Conservation (phyloP, 1,140 invertebrate genomes). For the Nilaparvata lugens region DNA sequence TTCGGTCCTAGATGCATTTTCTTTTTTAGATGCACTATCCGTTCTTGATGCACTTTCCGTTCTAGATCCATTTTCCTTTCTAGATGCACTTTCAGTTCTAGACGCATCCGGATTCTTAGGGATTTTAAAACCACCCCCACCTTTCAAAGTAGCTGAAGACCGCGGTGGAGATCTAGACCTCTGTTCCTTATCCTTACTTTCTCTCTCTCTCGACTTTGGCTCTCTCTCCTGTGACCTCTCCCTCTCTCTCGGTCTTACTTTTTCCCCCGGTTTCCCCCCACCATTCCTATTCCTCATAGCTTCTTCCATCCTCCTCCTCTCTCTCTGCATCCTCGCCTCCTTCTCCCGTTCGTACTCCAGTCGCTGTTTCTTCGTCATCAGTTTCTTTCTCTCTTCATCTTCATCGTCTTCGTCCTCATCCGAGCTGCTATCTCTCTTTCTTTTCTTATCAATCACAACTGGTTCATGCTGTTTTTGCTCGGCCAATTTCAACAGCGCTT, state of each 20-base stretch:
- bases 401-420: no score
- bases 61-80: no score
- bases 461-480: constrained; percentile 76
- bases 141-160: background rate
- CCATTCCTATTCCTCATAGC: constrained; percentile 23
- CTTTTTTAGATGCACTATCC: no score
- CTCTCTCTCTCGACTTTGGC: no score
- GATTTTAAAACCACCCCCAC: constrained; percentile 11
- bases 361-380: constrained; percentile 70
- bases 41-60: no score
- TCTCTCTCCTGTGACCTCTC: no score
- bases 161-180: constrained; percentile 1
- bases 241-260: no score
- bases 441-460: constrained; percentile 48
- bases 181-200: constrained; percentile 23
- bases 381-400: constrained; percentile 45
- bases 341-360: constrained; percentile 54
- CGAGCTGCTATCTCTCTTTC: constrained; percentile 29
- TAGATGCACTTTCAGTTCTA: no score
- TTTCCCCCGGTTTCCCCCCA: no score
- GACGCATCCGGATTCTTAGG: background rate
- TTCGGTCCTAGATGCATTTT: no score
- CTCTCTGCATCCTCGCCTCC: constrained; percentile 35
- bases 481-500: constrained; percentile 64
- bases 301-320: constrained; percentile 31